Evolutionary conservation across 2,797 vertebrate genomes (phyloP).

Genomic region (Spinibarbus caldwelli): DNA sequence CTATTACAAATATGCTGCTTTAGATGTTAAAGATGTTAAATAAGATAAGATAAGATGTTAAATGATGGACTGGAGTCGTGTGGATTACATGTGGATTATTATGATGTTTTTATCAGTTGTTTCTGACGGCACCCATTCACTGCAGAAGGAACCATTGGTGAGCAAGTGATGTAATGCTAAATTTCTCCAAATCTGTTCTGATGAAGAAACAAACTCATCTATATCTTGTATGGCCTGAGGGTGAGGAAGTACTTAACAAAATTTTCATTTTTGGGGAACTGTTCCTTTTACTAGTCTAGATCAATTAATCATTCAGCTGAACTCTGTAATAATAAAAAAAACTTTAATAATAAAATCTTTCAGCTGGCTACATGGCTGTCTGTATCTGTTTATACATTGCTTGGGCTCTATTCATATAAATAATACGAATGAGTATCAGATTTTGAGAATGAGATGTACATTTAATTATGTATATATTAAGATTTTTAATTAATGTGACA

Average conservation of each 20-base stretch:
- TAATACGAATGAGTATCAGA: background rate
- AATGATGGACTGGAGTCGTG: too few relatives aligned
- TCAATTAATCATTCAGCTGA: too few relatives aligned
- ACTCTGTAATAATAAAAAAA: too few relatives aligned
- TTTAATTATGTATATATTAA: background rate
- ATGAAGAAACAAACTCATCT: background rate
- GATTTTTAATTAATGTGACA: background rate
- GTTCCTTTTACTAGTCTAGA: too few relatives aligned
- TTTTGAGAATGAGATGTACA: background rate
- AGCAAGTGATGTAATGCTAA: too few relatives aligned
- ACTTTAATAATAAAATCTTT: background rate
- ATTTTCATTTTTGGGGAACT: background rate
- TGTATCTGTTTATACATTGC: background rate
- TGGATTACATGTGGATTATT: background rate
- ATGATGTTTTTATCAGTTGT: background rate
- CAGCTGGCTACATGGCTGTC: background rate
- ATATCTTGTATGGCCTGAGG: too few relatives aligned
- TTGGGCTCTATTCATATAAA: background rate
- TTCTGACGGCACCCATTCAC: background rate
- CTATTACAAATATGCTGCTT: too few relatives aligned
- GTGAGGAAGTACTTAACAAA: too few relatives aligned
- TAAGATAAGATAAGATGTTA: too few relatives aligned
- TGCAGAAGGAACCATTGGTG: too few relatives aligned
- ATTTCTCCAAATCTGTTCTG: too few relatives aligned
- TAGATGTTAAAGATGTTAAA: too few relatives aligned